Evolutionary conservation across 2,888 invertebrate genomes (phyloP).

Genomic region (Eurytoma adleriae): DNA sequence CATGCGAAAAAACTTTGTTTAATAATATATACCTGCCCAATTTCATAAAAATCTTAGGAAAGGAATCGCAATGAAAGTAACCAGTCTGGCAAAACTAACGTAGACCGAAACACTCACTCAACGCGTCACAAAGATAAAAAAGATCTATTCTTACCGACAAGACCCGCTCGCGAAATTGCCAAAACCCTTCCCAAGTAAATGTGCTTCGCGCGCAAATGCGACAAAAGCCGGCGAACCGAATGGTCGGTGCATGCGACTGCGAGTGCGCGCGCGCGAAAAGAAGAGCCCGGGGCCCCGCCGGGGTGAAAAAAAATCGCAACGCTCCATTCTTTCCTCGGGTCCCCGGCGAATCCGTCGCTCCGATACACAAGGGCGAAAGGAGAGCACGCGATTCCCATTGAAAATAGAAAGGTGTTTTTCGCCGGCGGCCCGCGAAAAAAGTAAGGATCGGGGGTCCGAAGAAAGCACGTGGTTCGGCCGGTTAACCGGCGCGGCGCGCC

Average conservation of each 20-base stretch:
- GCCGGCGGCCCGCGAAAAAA: not conserved
- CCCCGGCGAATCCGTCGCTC: not conserved
- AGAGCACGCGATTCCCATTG: slow-evolving; percentile 48
- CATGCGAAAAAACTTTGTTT: too few species aligned
- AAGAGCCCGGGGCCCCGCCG: slow-evolving; percentile 1
- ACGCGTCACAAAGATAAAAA: not conserved
- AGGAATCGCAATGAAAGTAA: too few species aligned
- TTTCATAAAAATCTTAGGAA: too few species aligned
- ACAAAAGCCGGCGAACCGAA: slow-evolving; percentile 42
- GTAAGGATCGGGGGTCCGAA: not conserved
- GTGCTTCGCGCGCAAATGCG: slow-evolving; percentile 20
- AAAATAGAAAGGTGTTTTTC: slow-evolving; percentile 47
- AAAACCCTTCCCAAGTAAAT: slow-evolving; percentile 20
- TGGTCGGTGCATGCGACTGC: not conserved
- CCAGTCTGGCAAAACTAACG: not conserved
- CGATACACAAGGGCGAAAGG: slow-evolving; percentile 34
- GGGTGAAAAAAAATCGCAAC: slow-evolving; percentile 42
- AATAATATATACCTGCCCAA: too few species aligned
- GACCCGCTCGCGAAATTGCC: slow-evolving; percentile 28
- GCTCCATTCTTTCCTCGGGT: slow-evolving; percentile 25
- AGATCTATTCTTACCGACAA: slow-evolving; percentile 14
- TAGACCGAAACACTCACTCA: slow-evolving; percentile 9
- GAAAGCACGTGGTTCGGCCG: slow-evolving; percentile 51
- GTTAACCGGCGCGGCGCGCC: slow-evolving; percentile 37
- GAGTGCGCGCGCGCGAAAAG: slow-evolving; percentile 24